A percentile compares a stretch with the other conserved stretches of the same genome.
phyloP scores from a whole-genome alignment of 2,888 invertebrate species.

The Criorhina ranunculi region DNA sequence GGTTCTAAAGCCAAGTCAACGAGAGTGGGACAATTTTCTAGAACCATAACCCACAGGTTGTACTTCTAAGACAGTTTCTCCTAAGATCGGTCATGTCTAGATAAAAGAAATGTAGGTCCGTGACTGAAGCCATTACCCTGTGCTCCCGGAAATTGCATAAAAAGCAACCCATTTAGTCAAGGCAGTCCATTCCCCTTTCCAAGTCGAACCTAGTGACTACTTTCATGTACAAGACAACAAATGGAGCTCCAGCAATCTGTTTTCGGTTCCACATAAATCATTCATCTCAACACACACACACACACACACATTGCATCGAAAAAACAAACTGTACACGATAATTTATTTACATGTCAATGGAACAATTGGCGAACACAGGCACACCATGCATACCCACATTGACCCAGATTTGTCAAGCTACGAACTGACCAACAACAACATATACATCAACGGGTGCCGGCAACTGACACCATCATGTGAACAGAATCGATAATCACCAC shows the following conservation, averaged over 20 bases:
- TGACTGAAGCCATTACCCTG: neutral
- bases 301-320: slow-evolving; percentile 21
- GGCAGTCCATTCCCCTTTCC: neutral
- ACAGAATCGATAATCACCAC: slow-evolving; percentile 70
- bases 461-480: slow-evolving; percentile 38
- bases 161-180: neutral
- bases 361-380: slow-evolving; percentile 26
- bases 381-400: slow-evolving; percentile 23
- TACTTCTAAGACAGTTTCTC: too few relatives aligned
- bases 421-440: slow-evolving; percentile 30
- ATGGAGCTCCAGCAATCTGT: slow-evolving; percentile 8
- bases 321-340: neutral
- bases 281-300: slow-evolving; percentile 3
- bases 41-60: too few relatives aligned
- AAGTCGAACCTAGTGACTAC: neutral
- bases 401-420: slow-evolving; percentile 50
- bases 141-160: neutral
- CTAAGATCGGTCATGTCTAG: too few relatives aligned
- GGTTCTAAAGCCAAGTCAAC: too few relatives aligned
- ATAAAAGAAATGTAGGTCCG: too few relatives aligned
- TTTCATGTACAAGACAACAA: neutral
- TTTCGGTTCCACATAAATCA: slow-evolving; percentile 41
- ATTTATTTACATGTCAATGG: slow-evolving; percentile 52
- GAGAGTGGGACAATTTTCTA: too few relatives aligned
- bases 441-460: slow-evolving; percentile 21